Evolutionary conservation across 2,888 invertebrate genomes (phyloP).

Genomic region (Halocaridina rubra): DNA sequence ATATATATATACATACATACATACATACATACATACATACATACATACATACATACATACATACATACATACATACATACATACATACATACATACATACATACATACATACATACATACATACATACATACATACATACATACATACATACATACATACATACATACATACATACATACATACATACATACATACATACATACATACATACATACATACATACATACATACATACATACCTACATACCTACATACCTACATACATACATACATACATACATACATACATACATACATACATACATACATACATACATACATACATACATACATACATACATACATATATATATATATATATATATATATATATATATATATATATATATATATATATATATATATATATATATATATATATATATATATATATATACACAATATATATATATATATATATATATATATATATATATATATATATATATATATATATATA

Average conservation of each 20-base stretch:
- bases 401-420: conserved; percentile 19
- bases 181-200: not conserved
- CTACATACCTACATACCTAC: too few species aligned
- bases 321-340: too few species aligned
- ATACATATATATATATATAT: too few species aligned
- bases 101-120: not conserved
- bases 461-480: not conserved
- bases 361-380: too few species aligned
- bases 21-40: too few species aligned
- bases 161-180: not conserved
- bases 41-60: not conserved
- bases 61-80: not conserved
- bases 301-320: too few species aligned
- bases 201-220: not conserved
- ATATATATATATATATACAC: conserved; percentile 3
- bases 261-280: not conserved
- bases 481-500: not conserved
- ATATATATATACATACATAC: not conserved
- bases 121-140: not conserved
- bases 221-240: not conserved
- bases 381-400: too few species aligned
- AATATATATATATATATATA: too few species aligned
- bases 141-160: not conserved
- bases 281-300: too few species aligned
- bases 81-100: not conserved